Percentiles rank a stretch among this genome's conserved stretches.
These are phyloP conservation scores for Argyresthia albistria DNA, from an alignment of 2,888 invertebrate genomes.

Conservation along the genomic window DNA sequence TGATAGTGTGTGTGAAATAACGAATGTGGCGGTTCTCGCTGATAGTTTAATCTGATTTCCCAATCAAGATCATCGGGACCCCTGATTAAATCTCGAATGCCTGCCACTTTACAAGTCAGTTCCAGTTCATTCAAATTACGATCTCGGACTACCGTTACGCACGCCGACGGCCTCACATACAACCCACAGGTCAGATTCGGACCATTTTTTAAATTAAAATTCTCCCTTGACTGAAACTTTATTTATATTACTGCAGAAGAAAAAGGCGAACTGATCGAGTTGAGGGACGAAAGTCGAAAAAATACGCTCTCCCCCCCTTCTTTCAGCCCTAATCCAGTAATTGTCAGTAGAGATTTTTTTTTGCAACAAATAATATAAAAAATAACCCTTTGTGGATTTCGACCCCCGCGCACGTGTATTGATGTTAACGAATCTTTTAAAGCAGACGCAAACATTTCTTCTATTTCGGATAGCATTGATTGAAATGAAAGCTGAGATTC, in stretches of 20 bases:
- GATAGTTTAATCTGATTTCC: constrained; percentile 14
- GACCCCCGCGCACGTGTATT: constrained; percentile 54
- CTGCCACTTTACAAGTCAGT: not conserved
- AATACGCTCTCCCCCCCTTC: constrained; percentile 24
- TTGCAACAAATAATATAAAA: constrained; percentile 35
- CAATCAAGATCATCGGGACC: constrained; percentile 21
- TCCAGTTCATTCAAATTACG: constrained; percentile 24
- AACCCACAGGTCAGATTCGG: constrained; percentile 16
- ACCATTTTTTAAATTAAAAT: constrained; percentile 48
- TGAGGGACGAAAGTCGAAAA: constrained; percentile 23
- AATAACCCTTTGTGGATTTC: constrained; percentile 50
- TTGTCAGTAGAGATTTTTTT: constrained; percentile 53
- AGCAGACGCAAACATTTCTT: constrained; percentile 35
- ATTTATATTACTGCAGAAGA: constrained; percentile 16
- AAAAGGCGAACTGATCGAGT: constrained; percentile 35
- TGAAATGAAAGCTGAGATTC: constrained; percentile 23
- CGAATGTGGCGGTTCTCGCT: too few relatives aligned
- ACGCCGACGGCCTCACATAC: constrained; percentile 14
- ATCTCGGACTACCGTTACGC: constrained; percentile 23
- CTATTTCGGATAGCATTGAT: constrained; percentile 27
- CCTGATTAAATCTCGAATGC: constrained; percentile 20
- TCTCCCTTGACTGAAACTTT: constrained; percentile 29
- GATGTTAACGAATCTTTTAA: constrained; percentile 35
- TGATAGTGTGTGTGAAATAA: too few relatives aligned
- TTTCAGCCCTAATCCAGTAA: constrained; percentile 60